Percentiles rank a stretch among this genome's conserved stretches.
Evolutionary conservation across 2,113 vertebrate genomes (phyloP).

Genomic region (Gambusia affinis): DNA sequence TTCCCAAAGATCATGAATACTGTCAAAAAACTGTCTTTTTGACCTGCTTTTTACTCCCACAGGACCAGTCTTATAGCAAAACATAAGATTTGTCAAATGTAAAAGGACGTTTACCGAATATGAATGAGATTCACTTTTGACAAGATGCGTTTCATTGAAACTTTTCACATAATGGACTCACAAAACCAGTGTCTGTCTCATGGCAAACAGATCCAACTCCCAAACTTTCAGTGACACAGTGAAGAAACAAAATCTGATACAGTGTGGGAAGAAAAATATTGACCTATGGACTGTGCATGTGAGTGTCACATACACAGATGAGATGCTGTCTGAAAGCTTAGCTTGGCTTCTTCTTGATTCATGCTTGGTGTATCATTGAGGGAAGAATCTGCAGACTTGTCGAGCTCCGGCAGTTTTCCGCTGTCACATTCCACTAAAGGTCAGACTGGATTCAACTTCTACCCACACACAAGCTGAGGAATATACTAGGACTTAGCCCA

Average conservation of each 20-base stretch:
- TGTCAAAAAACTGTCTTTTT: too few species aligned
- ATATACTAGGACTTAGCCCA: constrained; percentile 2
- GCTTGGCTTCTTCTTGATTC: constrained; percentile 3
- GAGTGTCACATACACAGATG: constrained; percentile 6
- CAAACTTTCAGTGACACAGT: neutral
- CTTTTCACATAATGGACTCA: neutral
- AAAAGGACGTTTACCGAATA: too few species aligned
- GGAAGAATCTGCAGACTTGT: constrained; percentile 23
- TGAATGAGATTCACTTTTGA: too few species aligned
- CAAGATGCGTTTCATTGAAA: too few species aligned
- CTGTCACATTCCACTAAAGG: constrained; percentile 44
- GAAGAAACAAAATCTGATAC: neutral
- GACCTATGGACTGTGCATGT: constrained; percentile 15
- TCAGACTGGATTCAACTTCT: constrained; percentile 38
- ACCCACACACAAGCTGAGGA: constrained; percentile 4
- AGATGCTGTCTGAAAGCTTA: constrained; percentile 12
- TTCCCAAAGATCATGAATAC: too few species aligned
- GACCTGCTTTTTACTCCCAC: neutral
- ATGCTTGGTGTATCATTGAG: constrained; percentile 15
- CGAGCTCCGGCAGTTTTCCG: constrained; percentile 41
- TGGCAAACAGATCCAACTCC: constrained; percentile 5
- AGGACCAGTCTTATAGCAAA: too few species aligned
- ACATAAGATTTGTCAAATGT: too few species aligned
- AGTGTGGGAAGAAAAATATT: neutral
- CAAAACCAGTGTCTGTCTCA: neutral